Conservation (phyloP, 2,113 vertebrate species). For the Pongo pygmaeus region DNA sequence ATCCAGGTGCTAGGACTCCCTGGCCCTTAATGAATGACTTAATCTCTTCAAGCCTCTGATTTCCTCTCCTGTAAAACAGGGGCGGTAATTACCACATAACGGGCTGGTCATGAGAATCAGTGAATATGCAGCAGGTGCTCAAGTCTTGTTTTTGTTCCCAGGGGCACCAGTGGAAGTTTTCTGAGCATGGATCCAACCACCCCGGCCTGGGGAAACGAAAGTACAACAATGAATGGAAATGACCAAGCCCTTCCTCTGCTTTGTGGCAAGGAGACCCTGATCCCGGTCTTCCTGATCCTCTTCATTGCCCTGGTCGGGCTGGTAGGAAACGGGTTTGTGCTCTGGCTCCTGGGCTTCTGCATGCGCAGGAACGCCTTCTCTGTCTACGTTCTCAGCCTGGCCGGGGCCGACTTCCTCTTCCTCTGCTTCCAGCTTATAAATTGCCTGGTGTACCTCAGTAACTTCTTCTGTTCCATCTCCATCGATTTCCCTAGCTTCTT, state of each 20-base stretch:
- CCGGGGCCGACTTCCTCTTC: background rate
- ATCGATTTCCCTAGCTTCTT: rapidly evolving
- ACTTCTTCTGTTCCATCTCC: rapidly evolving
- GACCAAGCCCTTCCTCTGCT: rapidly evolving
- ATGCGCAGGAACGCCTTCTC: background rate
- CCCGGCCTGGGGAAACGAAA: background rate
- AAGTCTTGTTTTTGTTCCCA: background rate
- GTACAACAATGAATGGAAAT: background rate
- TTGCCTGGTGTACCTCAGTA: rapidly evolving
- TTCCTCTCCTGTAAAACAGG: background rate
- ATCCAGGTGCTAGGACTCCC: background rate
- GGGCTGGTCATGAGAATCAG: background rate
- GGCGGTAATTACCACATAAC: background rate
- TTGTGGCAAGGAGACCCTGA: rapidly evolving
- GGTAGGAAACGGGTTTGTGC: background rate
- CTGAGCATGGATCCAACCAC: background rate
- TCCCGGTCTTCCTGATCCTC: rapidly evolving
- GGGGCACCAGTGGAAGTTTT: background rate
- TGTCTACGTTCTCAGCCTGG: background rate
- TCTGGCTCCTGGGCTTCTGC: background rate
- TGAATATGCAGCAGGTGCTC: background rate
- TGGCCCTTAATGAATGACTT: background rate
- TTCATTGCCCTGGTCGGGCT: background rate
- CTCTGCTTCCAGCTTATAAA: background rate
- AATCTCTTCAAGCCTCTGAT: background rate